A percentile compares a stretch with the other conserved stretches of the same genome.
These are phyloP conservation scores for Acropora yongei DNA, from an alignment of 64 coral and sea anemone genomes.

Conservation along the genomic window DNA sequence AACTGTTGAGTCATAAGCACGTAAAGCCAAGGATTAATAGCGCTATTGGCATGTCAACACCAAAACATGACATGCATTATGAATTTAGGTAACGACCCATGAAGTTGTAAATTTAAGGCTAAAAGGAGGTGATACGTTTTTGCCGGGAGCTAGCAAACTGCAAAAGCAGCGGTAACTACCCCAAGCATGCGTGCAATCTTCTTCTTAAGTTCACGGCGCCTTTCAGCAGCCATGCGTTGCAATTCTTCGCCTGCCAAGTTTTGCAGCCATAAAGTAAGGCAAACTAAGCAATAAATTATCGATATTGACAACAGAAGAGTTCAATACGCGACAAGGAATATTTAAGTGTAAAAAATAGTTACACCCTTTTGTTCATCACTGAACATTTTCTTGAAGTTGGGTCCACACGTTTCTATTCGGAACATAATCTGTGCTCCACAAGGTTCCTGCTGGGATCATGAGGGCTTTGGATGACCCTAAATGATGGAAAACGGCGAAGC, in stretches of 20 bases:
- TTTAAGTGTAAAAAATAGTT: neutral
- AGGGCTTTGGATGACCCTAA: neutral
- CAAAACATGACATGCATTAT: constrained; percentile 9
- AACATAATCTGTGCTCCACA: neutral
- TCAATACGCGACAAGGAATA: neutral
- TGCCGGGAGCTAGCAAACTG: constrained; percentile 48
- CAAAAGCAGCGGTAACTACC: constrained; percentile 38
- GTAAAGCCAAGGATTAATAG: constrained; percentile 58
- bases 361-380: neutral
- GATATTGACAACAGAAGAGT: constrained; percentile 3
- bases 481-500: neutral
- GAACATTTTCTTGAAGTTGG: neutral
- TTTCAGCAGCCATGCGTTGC: neutral
- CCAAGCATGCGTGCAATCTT: constrained; percentile 26
- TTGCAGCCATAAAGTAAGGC: neutral
- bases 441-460: neutral
- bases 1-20: constrained; percentile 41
- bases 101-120: neutral
- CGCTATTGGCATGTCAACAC: constrained; percentile 49
- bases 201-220: neutral
- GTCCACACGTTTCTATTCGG: neutral
- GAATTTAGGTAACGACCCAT: neutral
- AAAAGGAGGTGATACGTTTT: constrained; percentile 58
- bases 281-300: neutral
- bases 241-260: neutral